phyloP scores from a whole-genome alignment of 2,797 vertebrate species.

The Diglossa cyanea region DNA sequence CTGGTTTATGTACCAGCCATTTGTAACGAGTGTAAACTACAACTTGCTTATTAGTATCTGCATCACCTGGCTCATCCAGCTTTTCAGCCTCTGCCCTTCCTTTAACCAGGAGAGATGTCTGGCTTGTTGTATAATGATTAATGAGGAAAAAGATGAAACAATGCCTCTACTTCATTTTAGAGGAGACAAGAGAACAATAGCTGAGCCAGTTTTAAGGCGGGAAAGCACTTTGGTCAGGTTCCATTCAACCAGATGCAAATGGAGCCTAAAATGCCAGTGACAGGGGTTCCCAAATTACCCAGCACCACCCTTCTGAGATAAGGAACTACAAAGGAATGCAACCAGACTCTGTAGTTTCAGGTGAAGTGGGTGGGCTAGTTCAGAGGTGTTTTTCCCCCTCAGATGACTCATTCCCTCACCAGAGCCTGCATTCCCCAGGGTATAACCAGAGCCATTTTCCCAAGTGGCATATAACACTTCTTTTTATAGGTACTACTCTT shows the following conservation, averaged over 20 bases:
- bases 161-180: background rate
- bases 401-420: background rate
- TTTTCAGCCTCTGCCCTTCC: background rate
- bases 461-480: rapidly evolving
- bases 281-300: background rate
- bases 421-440: background rate
- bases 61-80: background rate
- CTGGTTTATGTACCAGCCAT: background rate
- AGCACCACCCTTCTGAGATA: background rate
- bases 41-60: background rate
- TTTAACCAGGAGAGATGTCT: background rate
- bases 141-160: background rate
- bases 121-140: background rate
- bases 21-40: rapidly evolving
- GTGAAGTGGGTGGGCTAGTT: background rate
- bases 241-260: background rate
- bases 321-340: background rate
- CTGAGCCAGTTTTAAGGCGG: background rate
- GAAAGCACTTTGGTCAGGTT: background rate
- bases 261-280: background rate
- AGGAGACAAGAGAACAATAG: background rate
- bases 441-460: background rate
- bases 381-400: background rate
- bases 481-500: background rate
- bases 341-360: background rate